Evolutionary conservation across 2,113 vertebrate species (phyloP), one percentile per base, ranked within the genome.

Genomic region (Zosterops japonicus): DNA sequence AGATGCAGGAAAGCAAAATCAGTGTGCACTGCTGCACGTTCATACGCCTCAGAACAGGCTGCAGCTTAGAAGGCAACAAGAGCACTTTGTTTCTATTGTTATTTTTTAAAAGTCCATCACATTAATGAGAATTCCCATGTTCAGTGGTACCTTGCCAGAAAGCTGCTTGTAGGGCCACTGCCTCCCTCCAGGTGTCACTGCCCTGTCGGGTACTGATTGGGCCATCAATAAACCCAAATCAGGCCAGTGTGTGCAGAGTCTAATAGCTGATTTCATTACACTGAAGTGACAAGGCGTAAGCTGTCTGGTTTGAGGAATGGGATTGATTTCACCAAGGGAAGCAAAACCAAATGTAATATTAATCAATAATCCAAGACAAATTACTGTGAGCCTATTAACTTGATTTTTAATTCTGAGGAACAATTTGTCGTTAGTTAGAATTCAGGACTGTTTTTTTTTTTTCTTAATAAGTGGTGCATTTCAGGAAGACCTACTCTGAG

Each of bases 361-460:
- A 91, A 95, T 94, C 94, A 96, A 95, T 91, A 94, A 92, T 64
- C 36, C 5, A n/a, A 90, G 89, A 71, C 39, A 91, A 97, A 83
- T 96, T 93, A 75, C 78, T 42, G 36, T 31, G 41, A 95, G 63
- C 39, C 56, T 83, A 64, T 95, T 93, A 97, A 79, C 70, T 86
- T 5, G 14, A 25, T 75, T 96, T 97, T 92, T 95, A 95, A 75
- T 72, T 92, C 70, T 50, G 56, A 46, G 33, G 63, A 67, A 57
- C 21, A 53, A 71, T 94, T 90, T 90, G 41, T 96, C 8, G 68
- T 95, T 95, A 49, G 20, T 42, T 97, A 44, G 57, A 94, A 94
- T 91, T 95, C 64, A 52, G 46, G 67, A 35, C 61, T 91, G 55
- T 4, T 67, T 92, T 79, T 82, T 79, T 82, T 52, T 49, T 78